phyloP scores from a whole-genome alignment of 2,797 vertebrate genomes.

The Bradypodion pumilum region DNA sequence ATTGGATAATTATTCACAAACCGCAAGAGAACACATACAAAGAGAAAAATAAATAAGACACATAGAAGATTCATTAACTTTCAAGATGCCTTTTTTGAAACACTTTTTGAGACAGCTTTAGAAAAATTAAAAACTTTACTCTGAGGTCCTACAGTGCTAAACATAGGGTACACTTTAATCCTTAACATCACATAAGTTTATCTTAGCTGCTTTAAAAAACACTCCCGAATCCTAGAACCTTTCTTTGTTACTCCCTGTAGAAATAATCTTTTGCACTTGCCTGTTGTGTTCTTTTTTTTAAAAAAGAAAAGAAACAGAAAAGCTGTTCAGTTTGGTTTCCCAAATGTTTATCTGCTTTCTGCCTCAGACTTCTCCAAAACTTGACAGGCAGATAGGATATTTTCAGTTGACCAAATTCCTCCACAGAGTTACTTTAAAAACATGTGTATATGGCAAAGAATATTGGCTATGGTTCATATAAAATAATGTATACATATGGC shows the following conservation, averaged over 20 bases:
- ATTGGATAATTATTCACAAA: constrained; percentile 73
- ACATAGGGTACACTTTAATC: constrained; percentile 55
- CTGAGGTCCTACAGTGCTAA: constrained; percentile 48
- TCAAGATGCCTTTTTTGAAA: constrained; percentile 41
- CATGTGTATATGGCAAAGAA: constrained; percentile 41
- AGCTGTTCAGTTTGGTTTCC: background rate
- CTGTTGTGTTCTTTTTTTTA: background rate
- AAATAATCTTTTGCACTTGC: constrained; percentile 56
- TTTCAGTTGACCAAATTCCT: background rate
- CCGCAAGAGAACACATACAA: constrained; percentile 62
- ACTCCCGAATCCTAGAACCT: no score
- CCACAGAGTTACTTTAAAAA: background rate
- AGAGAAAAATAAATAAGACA: constrained; percentile 43
- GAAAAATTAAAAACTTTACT: constrained; percentile 56
- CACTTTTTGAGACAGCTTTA: constrained; percentile 59
- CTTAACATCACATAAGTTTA: constrained; percentile 57
- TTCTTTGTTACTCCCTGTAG: constrained; percentile 55
- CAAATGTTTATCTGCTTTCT: constrained; percentile 7
- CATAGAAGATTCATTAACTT: constrained; percentile 59
- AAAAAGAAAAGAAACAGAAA: no score
- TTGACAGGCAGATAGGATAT: background rate
- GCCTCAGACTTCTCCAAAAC: background rate
- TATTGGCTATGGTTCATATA: constrained; percentile 26
- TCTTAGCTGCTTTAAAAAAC: constrained; percentile 39
- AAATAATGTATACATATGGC: constrained; percentile 41